Base-by-base conservation (phyloP, 2,888 invertebrate species). In the Oegoconia quadripuncta region DNA sequence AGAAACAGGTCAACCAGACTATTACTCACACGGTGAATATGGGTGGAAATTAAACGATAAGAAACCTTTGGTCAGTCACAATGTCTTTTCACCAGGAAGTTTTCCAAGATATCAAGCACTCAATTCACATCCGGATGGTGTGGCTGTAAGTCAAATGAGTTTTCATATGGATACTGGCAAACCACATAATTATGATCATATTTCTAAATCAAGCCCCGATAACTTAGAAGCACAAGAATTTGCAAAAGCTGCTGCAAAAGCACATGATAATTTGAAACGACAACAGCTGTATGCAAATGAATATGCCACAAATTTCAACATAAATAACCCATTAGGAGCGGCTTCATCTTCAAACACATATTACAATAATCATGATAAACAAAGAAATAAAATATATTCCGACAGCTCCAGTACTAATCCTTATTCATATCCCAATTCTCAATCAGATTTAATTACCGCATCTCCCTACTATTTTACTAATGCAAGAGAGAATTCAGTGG, bases 21-120 rank as follows among this genome's bases (percentile, higher is more conserved):
- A 61, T 20, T 88, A 87, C 46, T 82, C 88, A 0, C 77, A 82
- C 37, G 87, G 87, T 8, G 87, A 88, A 48, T 88, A 77, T 50
- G 88, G 88, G 1, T 88, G 88, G 88, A 87, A 83, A 56, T 39
- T 88, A 14, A 59, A 66, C 3, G 77, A 72, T n/a, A 84, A 78
- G 51, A 88, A 78, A 43, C 61, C 74, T 16, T 45, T 56, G n/a
- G 46, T 50, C 27, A 63, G 52, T 28, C 63, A 67, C 11, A 77
- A 82, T 37, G 50, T 53, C 30, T 73, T 69, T 37, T 55, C 68
- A 17, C 45, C 68, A 15, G 59, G 54, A 27, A 77, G 60, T 47
- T 73, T 68, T 42, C 64, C 64, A 23, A 70, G 68, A 41, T 75
- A 78, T 46, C 74, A 82, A 46, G 49, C 60, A 16, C 44, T 57